Conservation (phyloP, 35 echinoderm and acorn worm species). For the Anneissia japonica region DNA sequence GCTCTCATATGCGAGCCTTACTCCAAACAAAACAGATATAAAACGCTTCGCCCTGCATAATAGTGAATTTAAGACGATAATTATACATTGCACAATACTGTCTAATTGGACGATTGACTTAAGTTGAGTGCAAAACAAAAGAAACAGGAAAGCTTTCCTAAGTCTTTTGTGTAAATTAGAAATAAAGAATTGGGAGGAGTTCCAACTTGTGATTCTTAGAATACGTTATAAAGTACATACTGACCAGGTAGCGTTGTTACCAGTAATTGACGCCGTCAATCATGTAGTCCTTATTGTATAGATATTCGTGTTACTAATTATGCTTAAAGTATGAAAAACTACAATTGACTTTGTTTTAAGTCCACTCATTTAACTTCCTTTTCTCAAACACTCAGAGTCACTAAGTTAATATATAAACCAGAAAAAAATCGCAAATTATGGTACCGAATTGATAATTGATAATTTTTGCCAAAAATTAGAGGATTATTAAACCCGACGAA, state of each 20-base stretch:
- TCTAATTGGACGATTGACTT: not conserved
- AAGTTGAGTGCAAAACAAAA: not conserved
- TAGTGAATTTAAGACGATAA: not conserved
- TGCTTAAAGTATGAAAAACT: no score
- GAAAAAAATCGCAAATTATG: no score
- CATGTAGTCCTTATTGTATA: no score
- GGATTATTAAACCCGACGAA: no score
- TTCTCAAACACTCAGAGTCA: no score
- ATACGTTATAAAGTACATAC: not conserved
- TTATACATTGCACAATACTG: not conserved
- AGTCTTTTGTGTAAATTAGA: not conserved
- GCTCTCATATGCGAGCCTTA: not conserved
- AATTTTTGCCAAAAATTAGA: no score
- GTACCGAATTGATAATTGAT: no score
- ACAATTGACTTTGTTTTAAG: no score
- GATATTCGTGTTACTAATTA: no score
- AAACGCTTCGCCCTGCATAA: not conserved
- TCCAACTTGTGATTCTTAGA: not conserved
- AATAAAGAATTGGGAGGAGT: not conserved
- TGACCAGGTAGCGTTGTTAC: not conserved
- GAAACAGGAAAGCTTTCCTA: not conserved
- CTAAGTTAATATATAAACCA: no score
- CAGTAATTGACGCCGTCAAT: not conserved
- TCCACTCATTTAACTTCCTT: no score
- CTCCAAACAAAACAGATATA: no score